These are phyloP conservation scores for Clivina fossor DNA, from an alignment of 2,888 invertebrate genomes.

Conservation along the genomic window DNA sequence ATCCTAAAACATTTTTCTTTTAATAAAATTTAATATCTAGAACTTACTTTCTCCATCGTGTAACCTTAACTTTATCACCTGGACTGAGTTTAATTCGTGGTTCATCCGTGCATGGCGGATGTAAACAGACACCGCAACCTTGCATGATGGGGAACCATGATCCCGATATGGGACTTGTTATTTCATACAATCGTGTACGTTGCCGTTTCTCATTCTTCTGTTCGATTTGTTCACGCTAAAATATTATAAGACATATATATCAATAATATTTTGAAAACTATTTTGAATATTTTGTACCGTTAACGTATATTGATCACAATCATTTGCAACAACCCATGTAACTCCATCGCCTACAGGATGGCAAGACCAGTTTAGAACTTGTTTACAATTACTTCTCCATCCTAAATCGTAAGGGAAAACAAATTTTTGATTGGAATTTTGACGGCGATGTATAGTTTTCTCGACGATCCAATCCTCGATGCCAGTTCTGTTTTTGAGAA, in stretches of 20 bases:
- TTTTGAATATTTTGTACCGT: constrained; percentile 65
- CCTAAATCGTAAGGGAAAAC: constrained; percentile 87
- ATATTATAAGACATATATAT: not conserved
- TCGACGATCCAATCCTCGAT: constrained; percentile 98
- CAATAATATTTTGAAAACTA: constrained; percentile 9
- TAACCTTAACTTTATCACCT: constrained; percentile 77
- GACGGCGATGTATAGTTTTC: constrained; percentile 76
- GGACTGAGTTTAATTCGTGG: constrained; percentile 70
- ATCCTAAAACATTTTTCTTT: constrained; percentile 8
- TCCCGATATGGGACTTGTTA: constrained; percentile 69
- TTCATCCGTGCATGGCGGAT: constrained; percentile 86
- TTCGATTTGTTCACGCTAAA: constrained; percentile 79
- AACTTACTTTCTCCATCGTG: constrained; percentile 79
- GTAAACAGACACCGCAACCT: constrained; percentile 67
- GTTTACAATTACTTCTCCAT: constrained; percentile 59
- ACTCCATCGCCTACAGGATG: constrained; percentile 65
- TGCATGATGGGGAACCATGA: constrained; percentile 72
- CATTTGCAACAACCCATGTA: constrained; percentile 76
- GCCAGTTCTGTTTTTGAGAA: constrained; percentile 87
- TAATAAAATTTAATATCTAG: constrained; percentile 11
- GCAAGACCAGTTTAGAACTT: constrained; percentile 69
- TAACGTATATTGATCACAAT: constrained; percentile 84
- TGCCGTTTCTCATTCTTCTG: constrained; percentile 86
- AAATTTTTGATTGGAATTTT: constrained; percentile 61
- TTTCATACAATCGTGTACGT: constrained; percentile 70